Base-by-base conservation (phyloP, 2,888 invertebrate species). In the Malthinus seriepunctatus region DNA sequence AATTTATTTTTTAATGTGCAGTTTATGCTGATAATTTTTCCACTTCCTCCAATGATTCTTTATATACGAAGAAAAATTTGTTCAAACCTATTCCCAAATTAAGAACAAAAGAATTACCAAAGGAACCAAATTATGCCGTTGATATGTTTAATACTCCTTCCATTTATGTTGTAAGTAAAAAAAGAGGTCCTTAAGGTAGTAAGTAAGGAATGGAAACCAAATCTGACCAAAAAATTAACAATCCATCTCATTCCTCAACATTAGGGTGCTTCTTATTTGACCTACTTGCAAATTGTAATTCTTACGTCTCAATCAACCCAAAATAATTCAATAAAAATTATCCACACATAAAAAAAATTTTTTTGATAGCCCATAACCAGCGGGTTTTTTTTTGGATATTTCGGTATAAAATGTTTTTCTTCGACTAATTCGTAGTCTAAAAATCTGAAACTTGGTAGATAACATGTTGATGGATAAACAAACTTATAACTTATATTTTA, bases 51-150 rank as follows among this genome's bases (percentile, higher is more conserved):
- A 65, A 66, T 65, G 73, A 73, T 64, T 69, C 69, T 67, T 70
- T 69, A 62, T 68, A 73, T 68, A 63, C 68, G 70, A 77, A 75
- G 76, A 77, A 77, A 72, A 67, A 70, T 63, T 67, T 75, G 66
- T 70, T 73, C 68, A 77, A 76, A 75, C 73, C 76, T 58, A 70
- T 73, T 59, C 72, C 74, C 67, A 77, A 77, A 74, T 62, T 73
- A 66, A 71, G 73, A 68, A 67, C 69, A 51, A 75, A 75, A 73
- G 76, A 77, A 62, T 67, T 71, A 61, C 69, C 63, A 67, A 71
- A 71, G 71, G 75, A 75, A 64, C 66, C 71, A 32, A 63, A 63
- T 63, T 48, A 54, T 45, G 68, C 67, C 63, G 63, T 54, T 52
- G 61, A 56, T 57, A 52, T 60, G 15, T 55, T 46, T 56, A 63